Percentiles rank a stretch among this genome's conserved stretches.
phyloP scores from a whole-genome alignment of 1,140 invertebrate genomes.

The Drosophila murphyi region DNA sequence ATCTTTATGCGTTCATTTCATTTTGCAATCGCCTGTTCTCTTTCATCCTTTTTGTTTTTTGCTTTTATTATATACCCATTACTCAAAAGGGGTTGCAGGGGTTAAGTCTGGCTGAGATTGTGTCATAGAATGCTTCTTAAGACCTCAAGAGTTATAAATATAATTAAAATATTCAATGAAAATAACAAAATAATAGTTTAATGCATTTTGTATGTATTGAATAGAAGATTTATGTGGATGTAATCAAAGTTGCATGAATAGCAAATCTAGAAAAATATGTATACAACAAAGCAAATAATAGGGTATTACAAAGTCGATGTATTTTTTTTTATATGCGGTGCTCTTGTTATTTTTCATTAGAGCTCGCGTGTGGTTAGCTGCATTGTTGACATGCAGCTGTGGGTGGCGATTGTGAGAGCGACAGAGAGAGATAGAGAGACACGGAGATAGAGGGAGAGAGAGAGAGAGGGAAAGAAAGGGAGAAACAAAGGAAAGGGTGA shows the following conservation, averaged over 20 bases:
- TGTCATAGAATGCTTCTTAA: neutral
- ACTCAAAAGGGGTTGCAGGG: neutral
- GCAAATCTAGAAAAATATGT: neutral
- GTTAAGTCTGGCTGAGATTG: neutral
- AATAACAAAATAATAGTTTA: neutral
- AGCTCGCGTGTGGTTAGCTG: slow-evolving; percentile 65
- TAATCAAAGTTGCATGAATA: neutral
- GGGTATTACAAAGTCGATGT: slow-evolving; percentile 3
- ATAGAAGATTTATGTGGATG: no score
- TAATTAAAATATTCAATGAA: neutral
- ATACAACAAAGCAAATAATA: neutral
- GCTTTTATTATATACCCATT: slow-evolving; percentile 46
- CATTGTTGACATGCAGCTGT: slow-evolving; percentile 47
- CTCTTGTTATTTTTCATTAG: slow-evolving; percentile 80
- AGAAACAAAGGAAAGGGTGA: neutral
- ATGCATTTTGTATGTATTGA: neutral
- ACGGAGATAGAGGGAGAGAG: neutral
- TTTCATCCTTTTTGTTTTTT: slow-evolving; percentile 41
- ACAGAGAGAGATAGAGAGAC: slow-evolving; percentile 1
- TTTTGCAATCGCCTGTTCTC: slow-evolving; percentile 44
- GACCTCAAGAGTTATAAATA: neutral
- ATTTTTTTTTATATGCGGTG: slow-evolving; percentile 52
- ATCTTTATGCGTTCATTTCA: slow-evolving; percentile 74
- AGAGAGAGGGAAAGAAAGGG: neutral
- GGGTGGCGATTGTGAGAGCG: slow-evolving; percentile 5